Percentiles rank a stretch among this genome's conserved stretches.
phyloP scores from a whole-genome alignment of 2,888 invertebrate genomes.

The Cerastis rubricosa region DNA sequence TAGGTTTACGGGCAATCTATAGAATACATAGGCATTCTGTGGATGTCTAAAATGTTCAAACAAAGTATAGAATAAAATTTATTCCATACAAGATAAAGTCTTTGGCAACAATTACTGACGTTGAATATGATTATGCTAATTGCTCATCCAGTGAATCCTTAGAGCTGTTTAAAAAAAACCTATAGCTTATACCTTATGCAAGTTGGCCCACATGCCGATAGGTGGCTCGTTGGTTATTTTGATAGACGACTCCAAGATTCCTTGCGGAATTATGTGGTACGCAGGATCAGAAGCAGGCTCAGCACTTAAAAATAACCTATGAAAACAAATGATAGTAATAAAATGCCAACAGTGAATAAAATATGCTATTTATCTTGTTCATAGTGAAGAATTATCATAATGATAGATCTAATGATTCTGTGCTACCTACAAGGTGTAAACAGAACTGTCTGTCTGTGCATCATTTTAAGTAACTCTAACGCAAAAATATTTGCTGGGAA shows the following conservation, averaged over 20 bases:
- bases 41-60: no score
- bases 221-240: slow-evolving; percentile 99
- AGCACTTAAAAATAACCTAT: slow-evolving; percentile 95
- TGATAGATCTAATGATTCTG: not conserved
- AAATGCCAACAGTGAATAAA: not conserved
- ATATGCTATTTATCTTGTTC: not conserved
- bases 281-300: slow-evolving; percentile 94
- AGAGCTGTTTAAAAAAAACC: not conserved
- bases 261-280: slow-evolving; percentile 94
- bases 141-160: not conserved
- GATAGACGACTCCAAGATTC: slow-evolving; percentile 97
- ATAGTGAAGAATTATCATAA: not conserved
- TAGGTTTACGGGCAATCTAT: not conserved
- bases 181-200: slow-evolving; percentile 93
- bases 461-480: no score
- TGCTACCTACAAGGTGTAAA: not conserved
- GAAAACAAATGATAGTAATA: slow-evolving; percentile 4
- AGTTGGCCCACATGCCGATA: slow-evolving; percentile 98
- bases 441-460: no score
- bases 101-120: not conserved
- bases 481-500: not conserved
- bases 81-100: no score
- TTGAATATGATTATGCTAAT: not conserved
- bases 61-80: not conserved
- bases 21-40: no score